A percentile compares a stretch with the other conserved stretches of the same genome.
phyloP scores from a whole-genome alignment of 1,140 invertebrate genomes.

The Himalopsyche phryganea region DNA sequence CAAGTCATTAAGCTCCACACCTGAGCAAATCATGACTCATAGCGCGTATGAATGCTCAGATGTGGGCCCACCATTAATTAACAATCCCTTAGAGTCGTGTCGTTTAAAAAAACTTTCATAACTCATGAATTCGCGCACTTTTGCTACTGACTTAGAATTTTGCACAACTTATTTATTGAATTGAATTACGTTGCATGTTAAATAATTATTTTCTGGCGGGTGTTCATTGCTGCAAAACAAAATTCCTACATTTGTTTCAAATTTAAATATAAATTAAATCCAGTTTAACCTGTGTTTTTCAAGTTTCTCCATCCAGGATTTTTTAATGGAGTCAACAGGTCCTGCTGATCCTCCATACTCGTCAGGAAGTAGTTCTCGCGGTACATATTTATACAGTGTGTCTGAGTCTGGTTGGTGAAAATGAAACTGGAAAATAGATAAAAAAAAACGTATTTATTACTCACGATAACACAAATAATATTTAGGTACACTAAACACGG shows the following conservation, averaged over 20 bases:
- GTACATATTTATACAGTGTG: conserved; percentile 58
- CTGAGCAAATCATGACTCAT: too few relatives aligned
- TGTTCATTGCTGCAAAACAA: neutral
- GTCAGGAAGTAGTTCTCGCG: conserved; percentile 58
- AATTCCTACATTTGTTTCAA: neutral
- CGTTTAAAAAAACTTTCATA: too few relatives aligned
- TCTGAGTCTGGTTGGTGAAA: conserved; percentile 60
- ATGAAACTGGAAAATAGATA: conserved; percentile 50
- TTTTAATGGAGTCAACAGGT: conserved; percentile 54
- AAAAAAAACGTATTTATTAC: neutral
- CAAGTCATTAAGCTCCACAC: too few relatives aligned
- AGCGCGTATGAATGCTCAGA: too few relatives aligned
- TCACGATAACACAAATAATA: neutral
- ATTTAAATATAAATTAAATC: conserved; percentile 7
- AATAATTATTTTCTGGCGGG: neutral
- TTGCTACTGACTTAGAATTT: too few relatives aligned
- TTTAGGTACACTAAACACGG: neutral
- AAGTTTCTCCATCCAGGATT: conserved; percentile 50
- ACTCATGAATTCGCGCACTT: too few relatives aligned
- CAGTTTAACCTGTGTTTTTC: conserved; percentile 43
- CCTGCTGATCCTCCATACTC: conserved; percentile 64
- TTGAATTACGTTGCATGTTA: neutral
- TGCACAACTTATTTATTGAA: too few relatives aligned
- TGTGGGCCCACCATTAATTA: too few relatives aligned
- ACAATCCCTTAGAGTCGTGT: too few relatives aligned